Evolutionary conservation across 2,113 vertebrate genomes (phyloP).

Genomic region (Puffinus mauretanicus): DNA sequence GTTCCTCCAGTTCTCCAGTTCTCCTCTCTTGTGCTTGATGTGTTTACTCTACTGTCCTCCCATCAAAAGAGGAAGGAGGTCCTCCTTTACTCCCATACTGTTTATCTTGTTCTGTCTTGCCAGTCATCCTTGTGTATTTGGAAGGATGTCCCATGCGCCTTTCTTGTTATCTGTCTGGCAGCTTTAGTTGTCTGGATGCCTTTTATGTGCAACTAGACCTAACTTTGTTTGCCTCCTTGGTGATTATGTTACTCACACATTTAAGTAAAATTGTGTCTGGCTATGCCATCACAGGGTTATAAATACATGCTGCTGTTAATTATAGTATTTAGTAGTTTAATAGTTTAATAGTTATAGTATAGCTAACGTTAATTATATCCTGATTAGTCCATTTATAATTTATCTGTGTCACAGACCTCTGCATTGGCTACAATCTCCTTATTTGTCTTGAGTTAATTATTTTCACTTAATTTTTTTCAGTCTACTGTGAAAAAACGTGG

Average conservation of each 20-base stretch:
- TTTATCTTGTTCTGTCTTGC: not conserved
- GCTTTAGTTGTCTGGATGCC: not conserved
- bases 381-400: not conserved
- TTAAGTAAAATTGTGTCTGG: not conserved
- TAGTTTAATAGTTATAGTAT: not conserved
- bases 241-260: not conserved
- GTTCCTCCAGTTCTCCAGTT: not conserved
- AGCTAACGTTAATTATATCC: not conserved
- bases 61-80: not conserved
- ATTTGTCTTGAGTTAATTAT: not conserved
- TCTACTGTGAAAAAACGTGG: not conserved
- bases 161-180: not conserved
- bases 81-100: not conserved
- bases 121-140: not conserved
- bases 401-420: not conserved
- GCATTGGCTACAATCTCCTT: not conserved
- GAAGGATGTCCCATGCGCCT: not conserved
- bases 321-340: not conserved
- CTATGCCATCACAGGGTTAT: not conserved
- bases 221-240: not conserved
- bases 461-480: not conserved
- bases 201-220: not conserved
- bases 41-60: rapidly evolving
- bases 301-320: not conserved
- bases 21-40: not conserved